phyloP scores from a whole-genome alignment of 2,113 vertebrate species.

The Anser brachyrhynchus region DNA sequence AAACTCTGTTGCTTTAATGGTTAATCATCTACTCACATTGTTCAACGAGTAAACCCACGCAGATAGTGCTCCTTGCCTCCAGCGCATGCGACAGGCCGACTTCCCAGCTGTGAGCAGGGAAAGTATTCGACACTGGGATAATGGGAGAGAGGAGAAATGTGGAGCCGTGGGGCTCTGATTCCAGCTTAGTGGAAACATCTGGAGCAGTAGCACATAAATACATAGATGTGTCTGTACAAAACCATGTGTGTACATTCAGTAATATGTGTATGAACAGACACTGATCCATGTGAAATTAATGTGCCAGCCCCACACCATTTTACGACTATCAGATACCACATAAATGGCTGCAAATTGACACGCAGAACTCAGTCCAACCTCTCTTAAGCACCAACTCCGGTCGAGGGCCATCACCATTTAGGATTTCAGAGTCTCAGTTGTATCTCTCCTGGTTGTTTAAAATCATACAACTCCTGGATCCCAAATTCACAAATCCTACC shows the following conservation, averaged over 20 bases:
- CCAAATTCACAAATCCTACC: not conserved
- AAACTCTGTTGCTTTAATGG: constrained; percentile 67
- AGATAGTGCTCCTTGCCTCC: constrained; percentile 36
- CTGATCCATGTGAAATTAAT: accelerated
- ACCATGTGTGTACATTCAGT: accelerated
- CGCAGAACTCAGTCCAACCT: not conserved
- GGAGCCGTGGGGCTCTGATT: not conserved
- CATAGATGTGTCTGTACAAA: accelerated
- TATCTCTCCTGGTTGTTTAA: not conserved
- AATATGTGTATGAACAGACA: not conserved
- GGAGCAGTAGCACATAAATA: not conserved
- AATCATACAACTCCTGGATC: not conserved
- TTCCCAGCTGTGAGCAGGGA: not conserved
- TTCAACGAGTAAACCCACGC: not conserved
- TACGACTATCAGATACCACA: not conserved
- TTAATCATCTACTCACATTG: constrained; percentile 70
- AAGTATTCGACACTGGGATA: not conserved
- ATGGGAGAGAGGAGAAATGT: not conserved
- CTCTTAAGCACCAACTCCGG: not conserved
- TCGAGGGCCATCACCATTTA: accelerated
- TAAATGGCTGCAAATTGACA: not conserved
- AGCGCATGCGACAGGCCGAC: constrained; percentile 20
- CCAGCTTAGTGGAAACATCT: not conserved
- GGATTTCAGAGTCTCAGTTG: not conserved
- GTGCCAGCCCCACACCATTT: not conserved